A percentile compares a stretch with the other conserved stretches of the same genome.
Evolutionary conservation across 2,113 vertebrate species (phyloP).

Genomic region (Aphyosemion australe): DNA sequence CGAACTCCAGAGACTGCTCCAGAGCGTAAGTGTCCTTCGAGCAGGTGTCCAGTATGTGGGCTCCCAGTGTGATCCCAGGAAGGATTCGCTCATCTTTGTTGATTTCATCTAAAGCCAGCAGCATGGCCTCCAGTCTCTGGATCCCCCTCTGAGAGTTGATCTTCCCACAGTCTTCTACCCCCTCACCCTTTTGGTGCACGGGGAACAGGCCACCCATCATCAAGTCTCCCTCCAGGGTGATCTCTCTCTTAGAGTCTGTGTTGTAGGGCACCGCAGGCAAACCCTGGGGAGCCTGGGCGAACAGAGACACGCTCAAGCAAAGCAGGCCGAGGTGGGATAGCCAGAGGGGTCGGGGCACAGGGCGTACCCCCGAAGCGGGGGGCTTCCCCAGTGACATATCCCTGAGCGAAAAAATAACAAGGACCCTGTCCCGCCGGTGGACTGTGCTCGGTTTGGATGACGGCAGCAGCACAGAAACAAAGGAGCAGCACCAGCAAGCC

Average conservation of each 20-base stretch:
- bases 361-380: slow-evolving; percentile 61
- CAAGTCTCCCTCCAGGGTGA: slow-evolving; percentile 92
- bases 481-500: slow-evolving; percentile 49
- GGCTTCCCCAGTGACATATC: slow-evolving; percentile 72
- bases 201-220: slow-evolving; percentile 97
- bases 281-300: slow-evolving; percentile 57
- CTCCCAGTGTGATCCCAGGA: slow-evolving; percentile 88
- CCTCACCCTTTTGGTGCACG: slow-evolving; percentile 93
- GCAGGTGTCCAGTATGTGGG: slow-evolving; percentile 96
- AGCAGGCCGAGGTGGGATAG: slow-evolving; percentile 65
- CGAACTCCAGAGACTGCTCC: slow-evolving; percentile 97
- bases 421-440: slow-evolving; percentile 39
- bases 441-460: slow-evolving; percentile 37
- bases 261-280: slow-evolving; percentile 70
- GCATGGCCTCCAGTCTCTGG: slow-evolving; percentile 98
- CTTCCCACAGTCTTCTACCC: slow-evolving; percentile 89
- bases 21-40: slow-evolving; percentile 98
- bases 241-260: slow-evolving; percentile 86
- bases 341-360: slow-evolving; percentile 59
- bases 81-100: slow-evolving; percentile 89
- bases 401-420: slow-evolving; percentile 45
- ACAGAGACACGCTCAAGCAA: slow-evolving; percentile 54
- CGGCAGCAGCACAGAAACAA: slow-evolving; percentile 24
- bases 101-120: slow-evolving; percentile 94
- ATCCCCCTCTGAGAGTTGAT: slow-evolving; percentile 97